phyloP scores from a whole-genome alignment of 2,113 vertebrate species.

The Climacteris rufus region DNA sequence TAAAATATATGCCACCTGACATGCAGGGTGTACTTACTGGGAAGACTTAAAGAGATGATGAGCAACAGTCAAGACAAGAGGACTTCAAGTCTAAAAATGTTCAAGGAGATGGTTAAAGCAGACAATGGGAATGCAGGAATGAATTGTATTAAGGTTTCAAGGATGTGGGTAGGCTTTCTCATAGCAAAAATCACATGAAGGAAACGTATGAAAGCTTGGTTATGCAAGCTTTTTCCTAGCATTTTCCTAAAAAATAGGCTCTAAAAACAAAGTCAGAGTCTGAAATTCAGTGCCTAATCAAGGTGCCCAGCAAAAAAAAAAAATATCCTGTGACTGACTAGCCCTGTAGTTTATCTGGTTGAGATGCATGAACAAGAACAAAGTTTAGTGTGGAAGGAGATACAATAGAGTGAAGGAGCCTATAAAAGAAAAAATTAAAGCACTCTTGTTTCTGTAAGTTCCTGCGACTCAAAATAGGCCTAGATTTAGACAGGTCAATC shows the following conservation, averaged over 20 bases:
- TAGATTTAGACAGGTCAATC: not conserved
- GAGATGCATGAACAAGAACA: not conserved
- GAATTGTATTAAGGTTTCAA: not conserved
- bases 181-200: not conserved
- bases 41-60: not conserved
- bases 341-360: not conserved
- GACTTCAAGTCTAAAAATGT: not conserved
- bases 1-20: not conserved
- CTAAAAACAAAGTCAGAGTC: not conserved
- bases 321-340: not conserved
- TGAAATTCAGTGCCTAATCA: not conserved
- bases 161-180: not conserved
- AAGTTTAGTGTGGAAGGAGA: not conserved
- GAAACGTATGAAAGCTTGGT: not conserved
- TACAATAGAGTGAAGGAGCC: not conserved
- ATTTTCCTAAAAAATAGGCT: not conserved
- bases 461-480: not conserved
- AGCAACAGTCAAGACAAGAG: not conserved
- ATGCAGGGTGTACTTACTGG: rapidly evolving
- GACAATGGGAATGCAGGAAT: not conserved
- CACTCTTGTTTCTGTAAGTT: not conserved
- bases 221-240: not conserved
- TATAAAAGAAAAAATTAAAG: not conserved
- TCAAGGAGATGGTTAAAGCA: not conserved
- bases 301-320: not conserved